Conservation (phyloP, 64 coral and sea anemone genomes). For the Porites lutea region DNA sequence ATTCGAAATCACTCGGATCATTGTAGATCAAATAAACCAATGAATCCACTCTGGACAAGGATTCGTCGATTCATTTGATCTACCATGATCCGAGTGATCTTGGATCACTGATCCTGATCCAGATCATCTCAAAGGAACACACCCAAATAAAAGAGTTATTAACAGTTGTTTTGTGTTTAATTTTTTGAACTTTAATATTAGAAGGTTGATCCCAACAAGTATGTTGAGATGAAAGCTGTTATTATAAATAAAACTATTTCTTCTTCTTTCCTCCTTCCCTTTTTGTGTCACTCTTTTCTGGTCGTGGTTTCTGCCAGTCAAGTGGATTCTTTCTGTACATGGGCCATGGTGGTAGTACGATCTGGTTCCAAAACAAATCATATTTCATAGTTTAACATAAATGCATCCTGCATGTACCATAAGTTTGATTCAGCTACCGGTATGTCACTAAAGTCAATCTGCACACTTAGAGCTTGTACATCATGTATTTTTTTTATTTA, state of each 20-base stretch:
- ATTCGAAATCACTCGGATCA: too few species aligned
- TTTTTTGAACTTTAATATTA: conserved; percentile 13
- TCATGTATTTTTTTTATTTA: too few species aligned
- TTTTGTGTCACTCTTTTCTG: conserved; percentile 69
- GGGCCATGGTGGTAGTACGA: conserved; percentile 87
- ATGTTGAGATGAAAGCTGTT: not conserved
- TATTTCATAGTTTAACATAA: not conserved
- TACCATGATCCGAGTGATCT: too few species aligned
- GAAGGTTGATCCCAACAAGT: not conserved
- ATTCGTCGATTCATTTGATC: too few species aligned
- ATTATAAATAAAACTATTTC: conserved; percentile 20
- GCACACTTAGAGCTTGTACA: too few species aligned
- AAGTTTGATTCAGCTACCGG: too few species aligned
- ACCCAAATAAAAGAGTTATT: not conserved
- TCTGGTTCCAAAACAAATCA: conserved; percentile 36
- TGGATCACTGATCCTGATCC: too few species aligned
- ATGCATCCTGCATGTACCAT: not conserved
- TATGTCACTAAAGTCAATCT: too few species aligned
- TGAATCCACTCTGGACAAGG: too few species aligned
- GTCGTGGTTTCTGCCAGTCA: conserved; percentile 84
- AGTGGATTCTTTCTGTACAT: conserved; percentile 75
- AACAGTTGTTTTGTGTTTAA: not conserved
- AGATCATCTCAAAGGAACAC: too few species aligned
- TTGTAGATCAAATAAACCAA: too few species aligned
- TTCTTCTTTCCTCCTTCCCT: conserved; percentile 85